Evolutionary conservation across 2,888 invertebrate genomes (phyloP), one percentile per base, ranked within the genome.

Genomic region (Halictus ligatus): DNA sequence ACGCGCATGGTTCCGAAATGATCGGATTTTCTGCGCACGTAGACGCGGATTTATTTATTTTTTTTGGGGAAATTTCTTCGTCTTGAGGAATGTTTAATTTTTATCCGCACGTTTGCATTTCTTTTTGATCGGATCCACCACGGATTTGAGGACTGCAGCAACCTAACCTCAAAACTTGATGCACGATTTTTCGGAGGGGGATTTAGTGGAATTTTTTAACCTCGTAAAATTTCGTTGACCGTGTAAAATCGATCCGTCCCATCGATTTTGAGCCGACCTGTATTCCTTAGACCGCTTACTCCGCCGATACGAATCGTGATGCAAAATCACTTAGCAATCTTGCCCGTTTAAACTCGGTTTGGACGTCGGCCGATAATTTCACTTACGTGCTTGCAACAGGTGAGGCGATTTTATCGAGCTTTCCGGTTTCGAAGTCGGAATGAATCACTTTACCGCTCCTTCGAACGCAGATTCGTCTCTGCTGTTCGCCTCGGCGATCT

Each of bases 331-430:
- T 78, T 12, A 10, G 64, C 50, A 69, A 80, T 77, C 35, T 78
- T 58, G 71, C 48, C 71, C 80, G 35, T 74, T 83, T 86, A 81
- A 82, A 79, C 74, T 64, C 40, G 64, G 21, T 81, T 80, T 69
- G 40, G 50, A 60, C 13, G 58, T n/a, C 80, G 40, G 60, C 54
- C 77, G 82, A 83, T 87, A 69, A 74, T 78, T 78, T 64, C 69
- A 83, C 75, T 84, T 81, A 75, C 75, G 83, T 80, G 72, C 29
- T 50, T 18, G 89, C 89, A 89, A 88, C 89, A 89, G 81, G 89
- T 89, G 80, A 85, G 54, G 15, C 78, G 77, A 85, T 83, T 64
- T 83, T 85, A 83, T 85, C 77, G 82, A 64, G 75, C 48, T 75
- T 29, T 21, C 35, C 69, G 82, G 48, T 82, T 74, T 84, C 75